phyloP scores from a whole-genome alignment of 2,113 vertebrate species.

The Oryctolagus cuniculus region DNA sequence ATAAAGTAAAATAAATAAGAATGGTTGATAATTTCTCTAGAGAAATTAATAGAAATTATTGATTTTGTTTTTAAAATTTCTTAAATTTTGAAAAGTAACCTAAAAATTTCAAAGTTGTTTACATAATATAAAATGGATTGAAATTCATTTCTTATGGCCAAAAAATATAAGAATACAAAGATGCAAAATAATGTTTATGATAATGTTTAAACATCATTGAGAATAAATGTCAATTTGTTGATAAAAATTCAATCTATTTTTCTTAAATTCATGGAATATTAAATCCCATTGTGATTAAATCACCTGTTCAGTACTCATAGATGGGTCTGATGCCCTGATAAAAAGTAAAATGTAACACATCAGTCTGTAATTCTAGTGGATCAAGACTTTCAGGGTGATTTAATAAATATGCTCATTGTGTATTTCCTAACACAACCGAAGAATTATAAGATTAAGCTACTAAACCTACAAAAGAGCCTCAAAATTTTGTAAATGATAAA shows the following conservation, averaged over 20 bases:
- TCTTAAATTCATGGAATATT: slow-evolving; percentile 57
- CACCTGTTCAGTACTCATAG: neutral
- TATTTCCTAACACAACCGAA: neutral
- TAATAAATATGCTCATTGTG: neutral
- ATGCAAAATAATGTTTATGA: slow-evolving; percentile 41
- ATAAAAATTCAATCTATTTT: neutral
- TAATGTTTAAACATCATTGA: neutral
- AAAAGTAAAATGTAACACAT: slow-evolving; percentile 23
- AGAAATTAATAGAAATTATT: slow-evolving; percentile 53
- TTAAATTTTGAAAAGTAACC: slow-evolving; percentile 33
- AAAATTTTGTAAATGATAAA: slow-evolving; percentile 39
- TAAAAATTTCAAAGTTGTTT: slow-evolving; percentile 34
- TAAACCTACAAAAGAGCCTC: neutral
- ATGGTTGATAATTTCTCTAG: slow-evolving; percentile 22
- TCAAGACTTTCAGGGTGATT: neutral
- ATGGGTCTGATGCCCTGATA: slow-evolving; percentile 18
- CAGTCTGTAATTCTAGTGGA: slow-evolving; percentile 3
- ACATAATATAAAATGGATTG: slow-evolving; percentile 26
- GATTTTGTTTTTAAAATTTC: neutral
- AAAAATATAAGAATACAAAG: slow-evolving; percentile 5
- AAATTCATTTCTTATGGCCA: neutral
- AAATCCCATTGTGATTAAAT: neutral
- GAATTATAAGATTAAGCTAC: slow-evolving; percentile 3
- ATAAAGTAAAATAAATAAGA: slow-evolving; percentile 60
- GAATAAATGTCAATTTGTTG: slow-evolving; percentile 52